A percentile compares a stretch with the other conserved stretches of the same genome.
Conservation (phyloP, 2,113 vertebrate species). For the Pelecanoides urinatrix region DNA sequence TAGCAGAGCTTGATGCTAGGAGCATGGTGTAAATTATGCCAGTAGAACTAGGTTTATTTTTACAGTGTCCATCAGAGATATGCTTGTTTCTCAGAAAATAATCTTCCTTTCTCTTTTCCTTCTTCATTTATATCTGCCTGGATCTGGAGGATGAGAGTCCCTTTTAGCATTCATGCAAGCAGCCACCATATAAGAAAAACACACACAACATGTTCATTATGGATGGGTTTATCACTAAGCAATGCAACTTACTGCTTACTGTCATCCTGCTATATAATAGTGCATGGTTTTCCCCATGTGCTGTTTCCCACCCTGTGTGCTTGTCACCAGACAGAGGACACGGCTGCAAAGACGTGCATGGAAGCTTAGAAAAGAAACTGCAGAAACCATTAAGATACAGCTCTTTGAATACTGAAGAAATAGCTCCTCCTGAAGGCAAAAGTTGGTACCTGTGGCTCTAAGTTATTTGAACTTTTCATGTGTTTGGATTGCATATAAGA, state of each 20-base stretch:
- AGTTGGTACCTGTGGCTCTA: background rate
- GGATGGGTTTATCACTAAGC: background rate
- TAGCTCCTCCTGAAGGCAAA: slow-evolving; percentile 46
- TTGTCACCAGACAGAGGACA: background rate
- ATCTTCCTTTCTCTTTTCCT: slow-evolving; percentile 35
- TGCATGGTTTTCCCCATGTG: background rate
- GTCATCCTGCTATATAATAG: background rate
- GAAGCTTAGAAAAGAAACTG: background rate
- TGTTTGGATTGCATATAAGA: background rate
- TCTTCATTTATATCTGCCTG: background rate
- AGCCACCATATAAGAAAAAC: background rate
- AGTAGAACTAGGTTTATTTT: background rate
- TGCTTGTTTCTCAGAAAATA: background rate
- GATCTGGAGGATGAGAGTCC: slow-evolving; percentile 3
- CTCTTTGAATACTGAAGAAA: background rate
- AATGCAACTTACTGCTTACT: background rate
- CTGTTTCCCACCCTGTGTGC: background rate
- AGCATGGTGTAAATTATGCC: background rate
- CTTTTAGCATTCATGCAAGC: background rate
- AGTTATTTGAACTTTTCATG: background rate
- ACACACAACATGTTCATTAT: background rate
- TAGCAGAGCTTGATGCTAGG: background rate
- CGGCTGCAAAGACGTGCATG: background rate
- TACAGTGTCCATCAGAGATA: background rate
- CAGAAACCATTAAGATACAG: background rate